A percentile compares a stretch with the other conserved stretches of the same genome.
Conservation (phyloP, 2,797 vertebrate species). For the Mareca penelope region DNA sequence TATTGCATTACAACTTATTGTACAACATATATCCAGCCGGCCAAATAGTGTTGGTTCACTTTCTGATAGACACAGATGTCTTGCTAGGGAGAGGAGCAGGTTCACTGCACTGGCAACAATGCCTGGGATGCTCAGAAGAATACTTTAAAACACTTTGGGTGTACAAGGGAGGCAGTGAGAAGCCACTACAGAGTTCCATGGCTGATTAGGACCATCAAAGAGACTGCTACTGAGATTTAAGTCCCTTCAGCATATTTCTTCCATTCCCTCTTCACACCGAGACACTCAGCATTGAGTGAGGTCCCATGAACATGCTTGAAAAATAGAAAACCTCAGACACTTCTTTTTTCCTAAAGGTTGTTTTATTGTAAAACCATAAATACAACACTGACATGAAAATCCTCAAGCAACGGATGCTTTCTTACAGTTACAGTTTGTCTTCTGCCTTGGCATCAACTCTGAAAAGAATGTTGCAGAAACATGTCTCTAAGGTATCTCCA, state of each 20-base stretch:
- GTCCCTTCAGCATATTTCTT: no score
- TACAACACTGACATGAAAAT: slow-evolving; percentile 83
- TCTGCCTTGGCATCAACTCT: slow-evolving; percentile 78
- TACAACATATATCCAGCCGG: no score
- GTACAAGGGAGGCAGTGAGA: not conserved
- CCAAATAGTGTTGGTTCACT: accelerated
- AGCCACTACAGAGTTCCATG: not conserved
- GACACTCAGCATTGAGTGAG: not conserved
- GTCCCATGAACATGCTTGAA: not conserved
- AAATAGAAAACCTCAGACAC: not conserved
- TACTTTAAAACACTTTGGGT: not conserved
- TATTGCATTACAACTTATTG: accelerated
- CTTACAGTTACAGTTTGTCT: slow-evolving; percentile 78
- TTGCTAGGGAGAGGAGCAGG: no score
- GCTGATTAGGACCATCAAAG: not conserved
- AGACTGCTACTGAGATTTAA: not conserved
- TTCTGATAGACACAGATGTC: accelerated
- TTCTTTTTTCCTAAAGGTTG: slow-evolving; percentile 71
- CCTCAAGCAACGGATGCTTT: slow-evolving; percentile 79
- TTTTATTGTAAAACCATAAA: slow-evolving; percentile 87
- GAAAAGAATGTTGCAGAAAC: slow-evolving; percentile 77
- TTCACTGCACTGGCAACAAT: accelerated
- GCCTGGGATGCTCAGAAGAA: not conserved
- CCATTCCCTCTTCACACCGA: not conserved
- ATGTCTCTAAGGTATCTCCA: slow-evolving; percentile 63